A percentile compares a stretch with the other conserved stretches of the same genome.
Conservation (phyloP, 2,797 vertebrate genomes). For the Cacajao melanocephalus region DNA sequence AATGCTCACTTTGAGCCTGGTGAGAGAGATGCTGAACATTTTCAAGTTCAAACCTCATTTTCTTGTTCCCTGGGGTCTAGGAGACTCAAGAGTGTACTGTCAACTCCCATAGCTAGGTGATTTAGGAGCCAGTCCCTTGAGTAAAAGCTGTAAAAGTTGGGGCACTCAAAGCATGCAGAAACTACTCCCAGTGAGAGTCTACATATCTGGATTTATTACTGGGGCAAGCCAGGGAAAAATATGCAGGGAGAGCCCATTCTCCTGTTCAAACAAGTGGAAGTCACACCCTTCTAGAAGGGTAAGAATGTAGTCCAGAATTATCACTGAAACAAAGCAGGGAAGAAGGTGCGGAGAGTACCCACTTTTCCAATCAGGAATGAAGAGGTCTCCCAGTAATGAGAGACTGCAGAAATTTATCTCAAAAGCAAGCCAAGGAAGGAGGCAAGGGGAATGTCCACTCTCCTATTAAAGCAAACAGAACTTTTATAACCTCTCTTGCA, state of each 20-base stretch:
- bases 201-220: not conserved
- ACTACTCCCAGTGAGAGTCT: not conserved
- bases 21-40: not conserved
- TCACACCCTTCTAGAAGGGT: not conserved
- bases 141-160: not conserved
- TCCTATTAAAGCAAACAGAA: not conserved
- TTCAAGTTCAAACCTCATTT: not conserved
- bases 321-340: not conserved
- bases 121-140: not conserved
- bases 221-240: too few relatives aligned
- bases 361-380: not conserved
- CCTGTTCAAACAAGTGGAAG: not conserved
- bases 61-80: not conserved
- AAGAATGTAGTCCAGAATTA: not conserved
- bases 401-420: not conserved
- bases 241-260: not conserved
- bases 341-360: not conserved
- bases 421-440: not conserved
- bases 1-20: not conserved
- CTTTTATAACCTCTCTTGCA: not conserved
- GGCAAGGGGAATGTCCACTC: not conserved
- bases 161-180: not conserved
- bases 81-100: not conserved
- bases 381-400: not conserved
- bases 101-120: not conserved